A percentile compares a stretch with the other conserved stretches of the same genome.
phyloP scores from a whole-genome alignment of 1,140 invertebrate species.

The Maniola jurtina region DNA sequence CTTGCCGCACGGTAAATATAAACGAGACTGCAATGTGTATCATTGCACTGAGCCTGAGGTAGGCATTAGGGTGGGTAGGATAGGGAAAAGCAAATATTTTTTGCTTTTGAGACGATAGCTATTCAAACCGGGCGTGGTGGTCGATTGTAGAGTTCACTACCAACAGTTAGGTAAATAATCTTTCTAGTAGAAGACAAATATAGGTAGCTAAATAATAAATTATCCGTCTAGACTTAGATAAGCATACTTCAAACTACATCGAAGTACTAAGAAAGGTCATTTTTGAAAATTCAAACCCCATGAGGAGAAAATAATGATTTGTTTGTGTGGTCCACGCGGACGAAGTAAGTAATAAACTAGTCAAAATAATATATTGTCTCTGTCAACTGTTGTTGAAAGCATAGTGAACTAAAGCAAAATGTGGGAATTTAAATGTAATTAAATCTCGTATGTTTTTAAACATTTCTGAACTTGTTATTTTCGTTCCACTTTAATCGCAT shows the following conservation, averaged over 20 bases:
- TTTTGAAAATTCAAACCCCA: too few species aligned
- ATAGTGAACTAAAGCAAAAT: background rate
- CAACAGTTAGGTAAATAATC: too few species aligned
- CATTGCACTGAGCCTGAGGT: background rate
- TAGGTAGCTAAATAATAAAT: background rate
- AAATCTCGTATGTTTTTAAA: background rate
- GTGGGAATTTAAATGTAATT: background rate
- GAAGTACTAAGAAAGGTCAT: too few species aligned
- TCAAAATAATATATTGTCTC: too few species aligned
- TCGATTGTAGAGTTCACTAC: too few species aligned
- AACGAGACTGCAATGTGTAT: conserved; percentile 14
- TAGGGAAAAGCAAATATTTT: conserved; percentile 5
- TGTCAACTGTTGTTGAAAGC: background rate
- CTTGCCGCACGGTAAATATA: conserved; percentile 7
- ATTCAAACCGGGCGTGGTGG: too few species aligned
- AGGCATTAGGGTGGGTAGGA: background rate
- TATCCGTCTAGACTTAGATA: background rate
- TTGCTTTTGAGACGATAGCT: background rate
- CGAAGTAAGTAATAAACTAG: too few species aligned
- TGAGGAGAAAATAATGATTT: too few species aligned
- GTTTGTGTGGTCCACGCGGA: too few species aligned
- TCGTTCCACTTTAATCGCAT: background rate
- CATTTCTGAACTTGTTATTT: background rate
- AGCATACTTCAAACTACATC: too few species aligned
- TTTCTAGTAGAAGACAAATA: too few species aligned